Evolutionary conservation across 2,113 vertebrate genomes (phyloP).

Genomic region (Cyphomyrus discorhynchus): DNA sequence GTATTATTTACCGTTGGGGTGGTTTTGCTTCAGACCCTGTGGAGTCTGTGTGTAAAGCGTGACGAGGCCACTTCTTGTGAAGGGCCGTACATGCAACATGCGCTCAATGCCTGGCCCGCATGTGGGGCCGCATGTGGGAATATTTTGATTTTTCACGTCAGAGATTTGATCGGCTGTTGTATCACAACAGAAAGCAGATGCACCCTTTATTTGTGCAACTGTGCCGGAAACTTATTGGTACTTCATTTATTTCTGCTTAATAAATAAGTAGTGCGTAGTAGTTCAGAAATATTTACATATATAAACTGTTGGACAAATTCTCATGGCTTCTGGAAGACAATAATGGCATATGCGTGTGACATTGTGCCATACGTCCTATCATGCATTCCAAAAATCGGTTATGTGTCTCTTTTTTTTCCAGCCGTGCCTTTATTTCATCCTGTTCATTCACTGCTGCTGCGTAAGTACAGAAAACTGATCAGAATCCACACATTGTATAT

Average conservation of each 20-base stretch:
- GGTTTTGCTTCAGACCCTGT: background rate
- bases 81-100: background rate
- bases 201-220: background rate
- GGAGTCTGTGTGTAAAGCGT: background rate
- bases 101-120: background rate
- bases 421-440: constrained; percentile 46
- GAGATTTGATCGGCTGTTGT: background rate
- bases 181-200: background rate
- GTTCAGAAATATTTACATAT: background rate
- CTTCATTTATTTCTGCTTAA: background rate
- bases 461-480: background rate
- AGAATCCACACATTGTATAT: background rate
- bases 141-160: background rate
- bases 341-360: background rate
- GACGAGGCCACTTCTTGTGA: background rate
- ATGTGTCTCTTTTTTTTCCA: background rate
- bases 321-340: background rate
- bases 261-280: background rate
- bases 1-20: background rate
- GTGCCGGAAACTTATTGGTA: background rate
- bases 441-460: background rate
- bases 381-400: background rate
- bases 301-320: background rate
- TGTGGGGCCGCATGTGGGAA: no score
- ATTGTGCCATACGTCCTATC: background rate